Evolutionary conservation across 2,888 invertebrate genomes (phyloP), one percentile per base, ranked within the genome.

Genomic region (Gisinianus flammeolus): DNA sequence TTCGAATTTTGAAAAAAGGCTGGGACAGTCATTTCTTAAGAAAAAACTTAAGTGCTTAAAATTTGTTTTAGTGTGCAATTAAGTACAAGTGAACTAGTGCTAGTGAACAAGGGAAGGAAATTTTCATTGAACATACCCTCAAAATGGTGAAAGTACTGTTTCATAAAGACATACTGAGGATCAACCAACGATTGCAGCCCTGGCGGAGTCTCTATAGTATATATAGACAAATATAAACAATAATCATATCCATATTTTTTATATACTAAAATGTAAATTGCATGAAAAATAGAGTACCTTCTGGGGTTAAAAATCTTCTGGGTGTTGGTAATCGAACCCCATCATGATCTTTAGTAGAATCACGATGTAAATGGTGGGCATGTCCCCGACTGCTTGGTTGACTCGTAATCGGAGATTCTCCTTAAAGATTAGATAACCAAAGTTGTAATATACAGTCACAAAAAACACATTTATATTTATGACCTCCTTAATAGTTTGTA

Each of bases 101-200:
- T n/a, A n/a, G n/a, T n/a, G n/a, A n/a, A n/a, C n/a, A n/a, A n/a
- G n/a, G n/a, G n/a, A n/a, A n/a, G n/a, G n/a, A n/a, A n/a, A n/a
- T n/a, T n/a, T n/a, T n/a, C n/a, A n/a, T n/a, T n/a, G 16, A 2
- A 44, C 35, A 71, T 35, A 77, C 77, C 77, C 16, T 77, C 77
- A 44, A 71, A 77, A 6, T 35, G 0, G n/a, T 66, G 71, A 54
- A 35, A 54, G 22, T 58, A 77, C 28, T 77, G 77, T 44, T 77
- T 77, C 77, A 77, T 71, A 26, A 77, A 77, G 31, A 77, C 44
- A 54, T 77, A 77, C 30, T 77, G 64, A 12, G 71, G 77, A 4
- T 70, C 77, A 16, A 77, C 70, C 4, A 77, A 31, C 24, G 66
- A n/a, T 26, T 71, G 64, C 19, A 77, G 24, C 4, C 77, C 77